Conservation (phyloP, 2,888 invertebrate species). For the Coremacera marginata region DNA sequence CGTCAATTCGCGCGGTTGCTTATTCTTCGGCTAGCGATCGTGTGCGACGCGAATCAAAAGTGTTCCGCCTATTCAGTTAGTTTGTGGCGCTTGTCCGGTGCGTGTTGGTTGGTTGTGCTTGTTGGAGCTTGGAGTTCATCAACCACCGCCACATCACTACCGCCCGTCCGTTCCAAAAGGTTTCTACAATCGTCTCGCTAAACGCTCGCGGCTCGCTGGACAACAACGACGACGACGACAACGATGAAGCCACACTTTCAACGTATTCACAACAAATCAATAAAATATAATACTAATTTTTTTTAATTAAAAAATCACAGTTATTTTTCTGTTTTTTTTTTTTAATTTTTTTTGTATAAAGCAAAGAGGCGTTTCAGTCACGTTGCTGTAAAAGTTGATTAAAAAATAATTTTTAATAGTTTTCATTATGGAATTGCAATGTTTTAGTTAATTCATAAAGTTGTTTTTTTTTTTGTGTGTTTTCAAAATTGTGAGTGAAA, state of each 20-base stretch:
- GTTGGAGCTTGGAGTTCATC: not conserved
- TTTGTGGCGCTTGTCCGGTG: conserved; percentile 50
- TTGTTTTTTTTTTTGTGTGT: too few relatives aligned
- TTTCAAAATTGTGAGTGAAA: conserved; percentile 13
- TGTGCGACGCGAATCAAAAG: conserved; percentile 38
- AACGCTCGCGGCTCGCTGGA: not conserved
- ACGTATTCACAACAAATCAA: not conserved
- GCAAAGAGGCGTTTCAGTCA: conserved; percentile 20
- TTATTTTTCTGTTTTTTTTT: not conserved
- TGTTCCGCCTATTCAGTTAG: conserved; percentile 52
- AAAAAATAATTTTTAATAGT: conserved; percentile 6
- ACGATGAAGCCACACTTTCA: not conserved
- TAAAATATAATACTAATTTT: not conserved
- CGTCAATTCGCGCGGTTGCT: conserved; percentile 15
- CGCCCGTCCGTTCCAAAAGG: not conserved
- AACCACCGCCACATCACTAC: not conserved
- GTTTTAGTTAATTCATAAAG: not conserved
- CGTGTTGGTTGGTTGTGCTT: conserved; percentile 32
- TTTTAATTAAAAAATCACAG: conserved; percentile 6
- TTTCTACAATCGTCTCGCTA: not conserved
- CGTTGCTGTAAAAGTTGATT: conserved; percentile 3
- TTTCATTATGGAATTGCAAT: not conserved
- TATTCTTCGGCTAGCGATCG: conserved; percentile 18
- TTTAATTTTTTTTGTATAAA: not conserved
- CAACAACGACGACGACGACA: not conserved